phyloP scores from a whole-genome alignment of 2,888 invertebrate genomes.

The Oeneis ivallda region DNA sequence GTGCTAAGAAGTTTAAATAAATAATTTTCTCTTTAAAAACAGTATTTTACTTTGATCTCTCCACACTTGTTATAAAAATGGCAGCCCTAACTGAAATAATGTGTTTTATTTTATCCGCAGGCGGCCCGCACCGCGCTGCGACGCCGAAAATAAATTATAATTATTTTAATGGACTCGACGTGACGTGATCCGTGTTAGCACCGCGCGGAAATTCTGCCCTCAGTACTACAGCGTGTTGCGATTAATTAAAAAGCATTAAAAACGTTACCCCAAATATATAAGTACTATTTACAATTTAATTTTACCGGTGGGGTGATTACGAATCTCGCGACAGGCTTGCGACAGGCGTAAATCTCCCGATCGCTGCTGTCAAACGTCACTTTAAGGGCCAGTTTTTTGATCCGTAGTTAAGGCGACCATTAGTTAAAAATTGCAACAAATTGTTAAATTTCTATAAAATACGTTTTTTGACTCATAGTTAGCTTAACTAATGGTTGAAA shows the following conservation, averaged over 20 bases:
- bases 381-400: too few species aligned
- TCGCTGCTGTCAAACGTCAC: too few species aligned
- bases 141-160: conserved; percentile 33
- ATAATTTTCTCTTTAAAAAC: too few species aligned
- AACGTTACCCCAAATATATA: background rate
- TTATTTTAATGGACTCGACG: conserved; percentile 30
- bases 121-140: conserved; percentile 17
- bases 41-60: too few species aligned
- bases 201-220: conserved; percentile 13
- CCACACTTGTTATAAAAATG: background rate
- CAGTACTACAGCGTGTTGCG: conserved; percentile 19
- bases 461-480: too few species aligned
- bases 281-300: background rate
- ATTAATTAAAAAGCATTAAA: conserved; percentile 17
- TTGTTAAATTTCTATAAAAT: too few species aligned
- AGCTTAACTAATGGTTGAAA: too few species aligned
- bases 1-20: too few species aligned
- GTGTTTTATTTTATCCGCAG: conserved; percentile 31
- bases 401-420: too few species aligned
- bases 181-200: conserved; percentile 16
- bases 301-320: background rate
- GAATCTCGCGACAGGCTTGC: too few species aligned
- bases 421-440: too few species aligned
- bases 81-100: conserved; percentile 25
- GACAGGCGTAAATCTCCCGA: too few species aligned